These are phyloP conservation scores for Chiloscyllium plagiosum DNA, from an alignment of 2,113 vertebrate genomes.

Conservation along the genomic window DNA sequence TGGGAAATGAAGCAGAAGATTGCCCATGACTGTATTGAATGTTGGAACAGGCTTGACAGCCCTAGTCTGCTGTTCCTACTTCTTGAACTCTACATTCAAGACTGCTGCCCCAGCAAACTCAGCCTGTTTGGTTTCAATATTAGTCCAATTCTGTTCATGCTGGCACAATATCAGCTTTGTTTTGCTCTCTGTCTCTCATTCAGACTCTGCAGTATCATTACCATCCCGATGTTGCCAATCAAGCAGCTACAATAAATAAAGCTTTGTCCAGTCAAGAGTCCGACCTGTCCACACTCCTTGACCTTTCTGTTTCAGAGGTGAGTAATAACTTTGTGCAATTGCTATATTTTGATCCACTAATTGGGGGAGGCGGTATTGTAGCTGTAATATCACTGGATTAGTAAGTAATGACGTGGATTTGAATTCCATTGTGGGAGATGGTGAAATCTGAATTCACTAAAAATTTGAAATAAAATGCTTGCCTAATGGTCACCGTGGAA, in stretches of 20 bases:
- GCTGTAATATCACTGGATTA: too few species aligned
- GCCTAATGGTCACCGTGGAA: too few species aligned
- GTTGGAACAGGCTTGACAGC: too few species aligned
- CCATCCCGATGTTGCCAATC: constrained; percentile 78
- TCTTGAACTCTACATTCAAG: background rate
- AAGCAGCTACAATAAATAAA: constrained; percentile 69
- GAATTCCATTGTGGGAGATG: too few species aligned
- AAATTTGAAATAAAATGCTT: too few species aligned
- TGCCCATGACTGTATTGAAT: too few species aligned
- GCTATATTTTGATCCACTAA: background rate
- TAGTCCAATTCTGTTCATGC: background rate
- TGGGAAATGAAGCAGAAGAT: too few species aligned
- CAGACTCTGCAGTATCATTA: constrained; percentile 86
- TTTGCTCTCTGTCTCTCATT: background rate
- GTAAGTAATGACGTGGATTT: too few species aligned
- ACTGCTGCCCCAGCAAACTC: background rate
- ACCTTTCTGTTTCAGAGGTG: constrained; percentile 74
- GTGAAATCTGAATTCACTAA: too few species aligned
- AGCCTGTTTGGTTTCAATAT: background rate
- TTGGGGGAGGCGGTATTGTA: background rate
- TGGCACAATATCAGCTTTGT: background rate
- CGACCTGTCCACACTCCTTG: constrained; percentile 69
- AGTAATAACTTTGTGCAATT: background rate
- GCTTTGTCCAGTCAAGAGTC: constrained; percentile 62
- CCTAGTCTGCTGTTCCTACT: too few species aligned